phyloP scores from a whole-genome alignment of 2,888 invertebrate species.

The Ferrisia virgata region DNA sequence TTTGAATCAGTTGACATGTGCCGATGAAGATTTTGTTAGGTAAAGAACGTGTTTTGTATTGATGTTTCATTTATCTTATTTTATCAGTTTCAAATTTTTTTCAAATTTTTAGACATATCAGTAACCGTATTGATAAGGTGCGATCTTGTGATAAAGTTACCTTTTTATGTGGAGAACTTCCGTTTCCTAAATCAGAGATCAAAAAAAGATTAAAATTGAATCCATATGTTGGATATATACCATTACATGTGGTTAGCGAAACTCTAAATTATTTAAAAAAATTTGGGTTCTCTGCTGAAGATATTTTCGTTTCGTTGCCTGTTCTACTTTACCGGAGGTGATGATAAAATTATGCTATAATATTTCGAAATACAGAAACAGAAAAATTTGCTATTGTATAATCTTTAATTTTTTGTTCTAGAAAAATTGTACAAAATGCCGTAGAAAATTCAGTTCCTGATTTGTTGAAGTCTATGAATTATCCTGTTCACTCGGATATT shows the following conservation, averaged over 20 bases:
- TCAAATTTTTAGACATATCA: background rate
- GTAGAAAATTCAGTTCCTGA: background rate
- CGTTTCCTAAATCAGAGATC: background rate
- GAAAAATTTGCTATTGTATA: background rate
- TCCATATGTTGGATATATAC: background rate
- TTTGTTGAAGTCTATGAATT: background rate
- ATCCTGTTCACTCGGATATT: background rate
- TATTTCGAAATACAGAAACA: background rate
- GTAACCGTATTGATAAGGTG: background rate
- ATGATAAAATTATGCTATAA: background rate
- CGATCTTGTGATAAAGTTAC: background rate
- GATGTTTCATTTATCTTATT: background rate
- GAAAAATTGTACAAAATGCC: background rate
- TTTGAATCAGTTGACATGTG: background rate
- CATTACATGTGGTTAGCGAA: background rate
- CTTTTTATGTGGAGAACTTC: background rate
- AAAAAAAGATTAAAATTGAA: background rate
- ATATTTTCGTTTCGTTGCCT: conserved; percentile 15
- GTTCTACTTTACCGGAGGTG: conserved; percentile 24
- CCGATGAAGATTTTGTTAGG: background rate
- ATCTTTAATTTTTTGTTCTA: background rate
- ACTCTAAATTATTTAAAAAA: background rate
- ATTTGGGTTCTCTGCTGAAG: background rate
- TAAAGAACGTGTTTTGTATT: background rate
- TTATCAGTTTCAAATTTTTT: background rate